phyloP scores from a whole-genome alignment of 2,888 invertebrate genomes.

The Allacma fusca region DNA sequence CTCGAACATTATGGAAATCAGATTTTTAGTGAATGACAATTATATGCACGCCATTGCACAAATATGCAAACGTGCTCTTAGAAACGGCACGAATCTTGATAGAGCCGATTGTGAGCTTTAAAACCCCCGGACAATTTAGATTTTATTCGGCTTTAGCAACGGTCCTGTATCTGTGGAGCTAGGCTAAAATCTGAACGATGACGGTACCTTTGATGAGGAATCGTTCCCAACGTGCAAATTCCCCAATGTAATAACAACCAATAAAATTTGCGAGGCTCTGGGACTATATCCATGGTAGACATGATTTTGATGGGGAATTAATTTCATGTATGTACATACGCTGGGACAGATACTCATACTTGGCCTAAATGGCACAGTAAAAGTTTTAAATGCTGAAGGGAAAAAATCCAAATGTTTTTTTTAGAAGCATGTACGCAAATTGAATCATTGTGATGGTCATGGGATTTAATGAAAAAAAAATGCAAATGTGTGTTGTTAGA shows the following conservation, averaged over 20 bases:
- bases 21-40: background rate
- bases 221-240: background rate
- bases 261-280: no score
- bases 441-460: conserved; percentile 1
- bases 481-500: background rate
- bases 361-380: no score
- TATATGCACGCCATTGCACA: background rate
- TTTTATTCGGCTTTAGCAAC: no score
- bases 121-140: background rate
- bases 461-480: background rate
- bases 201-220: conserved; percentile 7
- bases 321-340: no score
- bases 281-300: no score
- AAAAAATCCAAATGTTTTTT: background rate
- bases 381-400: background rate
- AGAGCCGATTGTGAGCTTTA: background rate
- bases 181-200: background rate
- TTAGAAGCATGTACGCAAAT: background rate
- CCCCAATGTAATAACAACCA: no score
- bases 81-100: background rate
- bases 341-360: no score
- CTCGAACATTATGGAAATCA: background rate
- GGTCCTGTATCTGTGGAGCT: no score
- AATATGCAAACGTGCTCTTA: background rate
- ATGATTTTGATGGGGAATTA: no score